Conservation (phyloP, 2,113 vertebrate species). For the Crocuta crocuta region DNA sequence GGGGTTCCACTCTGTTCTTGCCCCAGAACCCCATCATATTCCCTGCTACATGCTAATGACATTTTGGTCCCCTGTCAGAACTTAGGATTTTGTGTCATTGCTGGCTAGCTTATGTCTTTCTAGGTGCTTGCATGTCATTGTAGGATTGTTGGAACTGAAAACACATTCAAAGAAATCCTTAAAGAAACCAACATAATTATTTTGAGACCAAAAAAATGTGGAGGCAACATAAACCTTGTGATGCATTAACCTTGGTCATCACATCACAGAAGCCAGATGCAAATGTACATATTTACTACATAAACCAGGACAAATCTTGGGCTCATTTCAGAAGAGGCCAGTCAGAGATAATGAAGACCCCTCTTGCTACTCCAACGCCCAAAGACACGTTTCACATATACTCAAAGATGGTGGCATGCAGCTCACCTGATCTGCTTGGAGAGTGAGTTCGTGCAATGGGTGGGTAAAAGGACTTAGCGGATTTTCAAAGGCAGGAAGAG, state of each 20-base stretch:
- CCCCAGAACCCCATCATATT: neutral
- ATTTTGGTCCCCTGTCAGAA: neutral
- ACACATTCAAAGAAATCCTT: neutral
- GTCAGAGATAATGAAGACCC: neutral
- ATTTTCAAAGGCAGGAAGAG: neutral
- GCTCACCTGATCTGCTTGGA: neutral
- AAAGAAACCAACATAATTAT: constrained; percentile 4
- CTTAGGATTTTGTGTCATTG: neutral
- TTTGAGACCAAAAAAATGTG: neutral
- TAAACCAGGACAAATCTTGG: neutral
- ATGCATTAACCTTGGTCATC: neutral
- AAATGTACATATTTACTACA: neutral
- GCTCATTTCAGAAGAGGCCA: neutral
- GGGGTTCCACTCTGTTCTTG: neutral
- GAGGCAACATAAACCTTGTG: neutral
- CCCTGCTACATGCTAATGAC: neutral
- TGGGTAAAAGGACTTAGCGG: neutral
- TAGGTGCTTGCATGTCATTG: neutral
- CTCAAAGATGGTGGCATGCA: neutral
- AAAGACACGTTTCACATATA: neutral
- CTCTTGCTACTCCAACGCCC: neutral
- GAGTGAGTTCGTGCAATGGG: neutral
- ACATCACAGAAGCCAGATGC: neutral
- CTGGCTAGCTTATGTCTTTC: neutral
- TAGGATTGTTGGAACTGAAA: constrained; percentile 37